Evolutionary conservation across 2,113 vertebrate genomes (phyloP).

Genomic region (Glaucomys volans): DNA sequence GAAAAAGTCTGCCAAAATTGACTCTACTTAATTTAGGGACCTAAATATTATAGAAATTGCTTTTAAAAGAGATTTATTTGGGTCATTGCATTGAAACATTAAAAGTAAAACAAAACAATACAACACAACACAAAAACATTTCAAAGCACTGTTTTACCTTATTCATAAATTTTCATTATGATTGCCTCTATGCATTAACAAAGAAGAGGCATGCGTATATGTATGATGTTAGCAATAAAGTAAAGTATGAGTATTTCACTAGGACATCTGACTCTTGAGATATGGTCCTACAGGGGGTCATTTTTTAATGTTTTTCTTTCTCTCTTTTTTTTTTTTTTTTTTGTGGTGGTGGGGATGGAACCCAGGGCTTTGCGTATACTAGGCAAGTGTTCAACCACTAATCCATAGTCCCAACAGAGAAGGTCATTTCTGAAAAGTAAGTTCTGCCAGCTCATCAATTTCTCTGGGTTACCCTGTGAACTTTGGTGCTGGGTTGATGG

Average conservation of each 20-base stretch:
- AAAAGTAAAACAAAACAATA: neutral
- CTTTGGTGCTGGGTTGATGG: neutral
- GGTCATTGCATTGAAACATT: neutral
- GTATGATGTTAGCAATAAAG: neutral
- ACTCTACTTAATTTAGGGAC: neutral
- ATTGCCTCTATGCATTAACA: neutral
- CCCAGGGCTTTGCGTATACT: neutral
- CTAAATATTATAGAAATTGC: neutral
- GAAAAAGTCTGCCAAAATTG: neutral
- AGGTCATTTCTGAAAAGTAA: neutral
- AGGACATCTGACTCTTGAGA: too few relatives aligned
- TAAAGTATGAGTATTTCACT: neutral
- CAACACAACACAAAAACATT: too few relatives aligned
- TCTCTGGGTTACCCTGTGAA: neutral
- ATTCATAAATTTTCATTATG: neutral
- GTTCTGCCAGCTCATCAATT: neutral
- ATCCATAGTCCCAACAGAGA: neutral
- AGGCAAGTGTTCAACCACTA: neutral
- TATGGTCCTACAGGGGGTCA: neutral
- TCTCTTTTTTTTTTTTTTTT: neutral
- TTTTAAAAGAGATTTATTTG: conserved; percentile 22
- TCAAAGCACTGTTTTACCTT: neutral
- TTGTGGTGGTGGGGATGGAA: neutral
- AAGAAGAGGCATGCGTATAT: neutral
- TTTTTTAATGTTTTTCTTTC: neutral